phyloP scores from a whole-genome alignment of 2,888 invertebrate genomes.

The Leuctra nigra region DNA sequence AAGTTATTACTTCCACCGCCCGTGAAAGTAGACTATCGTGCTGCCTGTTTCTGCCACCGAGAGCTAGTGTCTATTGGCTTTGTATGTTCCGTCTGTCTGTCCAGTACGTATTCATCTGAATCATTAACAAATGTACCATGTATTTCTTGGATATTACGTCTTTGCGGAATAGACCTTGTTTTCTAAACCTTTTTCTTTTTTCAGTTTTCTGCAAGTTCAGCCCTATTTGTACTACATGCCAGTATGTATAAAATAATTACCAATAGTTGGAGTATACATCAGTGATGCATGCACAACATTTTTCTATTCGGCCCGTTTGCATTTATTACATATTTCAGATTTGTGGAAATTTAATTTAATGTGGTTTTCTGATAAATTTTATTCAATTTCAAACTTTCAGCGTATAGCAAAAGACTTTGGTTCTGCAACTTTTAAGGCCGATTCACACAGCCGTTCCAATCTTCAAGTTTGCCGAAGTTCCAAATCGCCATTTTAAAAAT shows the following conservation, averaged over 20 bases:
- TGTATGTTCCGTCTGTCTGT: slow-evolving; percentile 95
- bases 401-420: too few species aligned
- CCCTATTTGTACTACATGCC: slow-evolving; percentile 95
- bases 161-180: neutral
- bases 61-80: slow-evolving; percentile 93
- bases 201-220: slow-evolving; percentile 95
- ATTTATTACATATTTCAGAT: too few species aligned
- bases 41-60: slow-evolving; percentile 96
- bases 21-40: slow-evolving; percentile 90
- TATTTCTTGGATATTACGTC: neutral
- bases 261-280: neutral
- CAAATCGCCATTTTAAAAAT: too few species aligned
- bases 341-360: too few species aligned
- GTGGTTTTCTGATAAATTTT: too few species aligned
- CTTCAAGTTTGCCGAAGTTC: too few species aligned
- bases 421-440: too few species aligned
- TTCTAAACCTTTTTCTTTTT: slow-evolving; percentile 39
- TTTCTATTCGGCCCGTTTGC: too few species aligned
- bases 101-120: slow-evolving; percentile 55
- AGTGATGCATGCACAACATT: too few species aligned
- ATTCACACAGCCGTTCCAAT: too few species aligned
- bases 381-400: too few species aligned
- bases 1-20: slow-evolving; percentile 84
- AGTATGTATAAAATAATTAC: slow-evolving; percentile 61
- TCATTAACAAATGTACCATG: too few species aligned